A percentile compares a stretch with the other conserved stretches of the same genome.
phyloP scores from a whole-genome alignment of 2,113 vertebrate species.

The Crotophaga sulcirostris region DNA sequence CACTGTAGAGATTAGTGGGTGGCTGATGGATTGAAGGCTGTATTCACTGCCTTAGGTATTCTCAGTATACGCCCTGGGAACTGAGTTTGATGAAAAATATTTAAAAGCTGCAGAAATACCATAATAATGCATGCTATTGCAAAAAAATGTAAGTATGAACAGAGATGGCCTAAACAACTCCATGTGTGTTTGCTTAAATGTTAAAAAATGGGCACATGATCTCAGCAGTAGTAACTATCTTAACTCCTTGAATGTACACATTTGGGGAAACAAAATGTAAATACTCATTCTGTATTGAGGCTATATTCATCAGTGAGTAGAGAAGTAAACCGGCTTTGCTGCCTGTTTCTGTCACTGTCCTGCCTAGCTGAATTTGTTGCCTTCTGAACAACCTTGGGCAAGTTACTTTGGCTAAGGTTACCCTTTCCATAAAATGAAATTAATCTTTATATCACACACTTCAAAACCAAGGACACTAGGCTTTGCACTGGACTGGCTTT shows the following conservation, averaged over 20 bases:
- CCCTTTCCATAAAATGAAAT: conserved; percentile 33
- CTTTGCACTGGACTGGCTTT: not conserved
- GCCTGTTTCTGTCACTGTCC: not conserved
- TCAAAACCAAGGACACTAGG: conserved; percentile 22
- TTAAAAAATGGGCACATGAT: not conserved
- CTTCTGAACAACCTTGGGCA: not conserved
- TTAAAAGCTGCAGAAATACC: not conserved
- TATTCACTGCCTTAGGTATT: not conserved
- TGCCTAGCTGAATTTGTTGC: not conserved
- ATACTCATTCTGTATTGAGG: not conserved
- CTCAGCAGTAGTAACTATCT: not conserved
- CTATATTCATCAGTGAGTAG: not conserved
- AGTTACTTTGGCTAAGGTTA: not conserved
- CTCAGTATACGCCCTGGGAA: not conserved
- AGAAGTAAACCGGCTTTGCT: not conserved
- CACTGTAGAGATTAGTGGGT: not conserved
- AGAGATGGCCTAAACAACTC: not conserved
- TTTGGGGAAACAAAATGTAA: not conserved
- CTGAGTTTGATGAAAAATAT: not conserved
- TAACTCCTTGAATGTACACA: not conserved
- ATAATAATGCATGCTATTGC: not conserved
- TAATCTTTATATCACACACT: conserved; percentile 20
- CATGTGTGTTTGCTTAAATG: not conserved
- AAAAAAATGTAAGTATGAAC: not conserved
- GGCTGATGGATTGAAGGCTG: not conserved